A percentile compares a stretch with the other conserved stretches of the same genome.
Evolutionary conservation across 2,113 vertebrate genomes (phyloP).

Genomic region (Xenus cinereus): DNA sequence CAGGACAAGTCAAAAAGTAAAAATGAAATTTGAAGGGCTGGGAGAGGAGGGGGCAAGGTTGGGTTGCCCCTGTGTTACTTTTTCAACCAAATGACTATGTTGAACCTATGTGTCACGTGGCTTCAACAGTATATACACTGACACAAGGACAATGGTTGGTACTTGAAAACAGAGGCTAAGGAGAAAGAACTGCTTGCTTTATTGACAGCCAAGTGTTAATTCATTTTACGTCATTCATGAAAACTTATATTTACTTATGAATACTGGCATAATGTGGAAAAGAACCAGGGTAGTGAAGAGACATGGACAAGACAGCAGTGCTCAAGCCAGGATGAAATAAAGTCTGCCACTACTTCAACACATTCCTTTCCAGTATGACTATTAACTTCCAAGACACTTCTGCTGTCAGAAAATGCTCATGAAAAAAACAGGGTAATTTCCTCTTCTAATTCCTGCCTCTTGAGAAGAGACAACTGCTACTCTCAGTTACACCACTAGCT

Average conservation of each 20-base stretch:
- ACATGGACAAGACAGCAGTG: background rate
- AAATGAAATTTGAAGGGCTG: background rate
- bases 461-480: background rate
- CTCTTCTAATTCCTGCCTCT: conserved; percentile 5
- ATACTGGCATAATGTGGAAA: background rate
- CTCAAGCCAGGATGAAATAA: conserved; percentile 2
- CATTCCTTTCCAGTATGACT: background rate
- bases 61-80: background rate
- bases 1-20: background rate
- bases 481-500: background rate
- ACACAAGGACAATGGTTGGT: background rate
- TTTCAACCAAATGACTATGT: background rate
- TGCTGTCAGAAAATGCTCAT: background rate
- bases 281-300: background rate
- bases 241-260: background rate
- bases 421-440: background rate
- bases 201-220: background rate
- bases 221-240: background rate
- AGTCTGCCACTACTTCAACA: background rate
- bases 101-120: accelerated
- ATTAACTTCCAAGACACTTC: background rate
- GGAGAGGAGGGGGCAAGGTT: background rate
- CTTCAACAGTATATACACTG: background rate
- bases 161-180: accelerated
- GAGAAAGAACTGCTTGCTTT: background rate